phyloP scores from a whole-genome alignment of 2,797 vertebrate genomes.

The Sarcoramphus papa region DNA sequence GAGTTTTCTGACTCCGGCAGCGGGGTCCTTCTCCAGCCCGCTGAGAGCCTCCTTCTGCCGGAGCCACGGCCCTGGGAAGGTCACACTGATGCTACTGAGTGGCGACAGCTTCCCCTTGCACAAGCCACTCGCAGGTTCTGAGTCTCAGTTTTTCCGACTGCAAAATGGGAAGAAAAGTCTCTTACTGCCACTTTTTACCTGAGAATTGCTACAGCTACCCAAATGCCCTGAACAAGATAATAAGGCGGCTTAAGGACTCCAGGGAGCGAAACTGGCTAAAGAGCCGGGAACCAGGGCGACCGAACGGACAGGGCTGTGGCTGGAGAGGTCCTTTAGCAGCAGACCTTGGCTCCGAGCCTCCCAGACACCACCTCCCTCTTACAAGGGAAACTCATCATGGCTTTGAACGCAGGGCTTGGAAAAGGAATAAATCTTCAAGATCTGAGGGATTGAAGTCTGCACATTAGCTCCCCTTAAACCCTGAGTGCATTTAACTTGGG shows the following conservation, averaged over 20 bases:
- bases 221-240: not conserved
- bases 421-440: constrained; percentile 42
- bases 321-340: constrained; percentile 4
- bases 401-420: not conserved
- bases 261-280: not conserved
- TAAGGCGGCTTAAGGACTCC: not conserved
- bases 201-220: not conserved
- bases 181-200: not conserved
- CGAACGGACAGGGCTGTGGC: not conserved
- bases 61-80: not conserved
- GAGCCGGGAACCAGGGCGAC: fast-evolving
- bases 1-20: not conserved
- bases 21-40: not conserved
- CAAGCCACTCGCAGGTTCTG: not conserved
- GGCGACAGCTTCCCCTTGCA: not conserved
- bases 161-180: not conserved
- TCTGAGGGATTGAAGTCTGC: not conserved
- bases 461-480: constrained; percentile 47
- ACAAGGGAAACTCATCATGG: constrained; percentile 17
- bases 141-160: not conserved
- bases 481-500: constrained; percentile 56
- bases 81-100: not conserved
- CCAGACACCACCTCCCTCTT: constrained; percentile 20
- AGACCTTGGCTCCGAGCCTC: not conserved
- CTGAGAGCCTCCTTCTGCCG: not conserved